These are phyloP conservation scores for Calcarius lapponicus DNA, from an alignment of 2,797 vertebrate species.

Conservation along the genomic window DNA sequence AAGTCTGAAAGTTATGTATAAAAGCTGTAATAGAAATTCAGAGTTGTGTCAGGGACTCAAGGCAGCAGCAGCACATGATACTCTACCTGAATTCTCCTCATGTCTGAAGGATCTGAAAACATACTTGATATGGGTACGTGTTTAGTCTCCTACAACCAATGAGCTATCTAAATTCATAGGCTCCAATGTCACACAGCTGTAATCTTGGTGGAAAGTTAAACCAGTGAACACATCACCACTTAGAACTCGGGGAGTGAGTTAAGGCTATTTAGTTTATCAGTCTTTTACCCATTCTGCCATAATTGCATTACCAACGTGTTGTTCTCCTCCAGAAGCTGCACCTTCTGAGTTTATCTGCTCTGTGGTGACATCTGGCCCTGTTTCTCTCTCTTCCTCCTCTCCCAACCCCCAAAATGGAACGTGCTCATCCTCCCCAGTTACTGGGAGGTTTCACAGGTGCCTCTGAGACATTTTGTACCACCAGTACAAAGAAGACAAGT, in stretches of 20 bases:
- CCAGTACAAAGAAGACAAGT: background rate
- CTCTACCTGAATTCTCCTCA: slow-evolving; percentile 72
- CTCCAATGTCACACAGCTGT: slow-evolving; percentile 77
- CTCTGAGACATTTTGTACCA: background rate
- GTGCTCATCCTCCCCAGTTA: background rate
- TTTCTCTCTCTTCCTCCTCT: background rate
- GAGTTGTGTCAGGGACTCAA: slow-evolving; percentile 60
- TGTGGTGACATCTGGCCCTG: background rate
- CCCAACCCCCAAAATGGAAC: background rate
- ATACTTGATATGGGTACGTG: slow-evolving; percentile 70
- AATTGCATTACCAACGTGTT: slow-evolving; percentile 63
- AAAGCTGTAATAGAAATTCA: slow-evolving; percentile 73
- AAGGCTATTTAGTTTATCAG: slow-evolving; percentile 62
- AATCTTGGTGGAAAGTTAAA: slow-evolving; percentile 78
- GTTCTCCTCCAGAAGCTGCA: slow-evolving; percentile 57
- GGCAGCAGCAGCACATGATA: slow-evolving; percentile 52
- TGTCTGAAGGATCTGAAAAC: slow-evolving; percentile 75
- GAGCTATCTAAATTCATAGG: slow-evolving; percentile 85
- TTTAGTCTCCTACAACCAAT: slow-evolving; percentile 84
- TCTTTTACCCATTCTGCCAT: slow-evolving; percentile 26
- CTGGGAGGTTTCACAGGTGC: background rate
- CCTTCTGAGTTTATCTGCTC: slow-evolving; percentile 39
- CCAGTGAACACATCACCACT: slow-evolving; percentile 64
- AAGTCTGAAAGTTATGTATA: slow-evolving; percentile 77
- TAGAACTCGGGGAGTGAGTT: slow-evolving; percentile 66